Evolutionary conservation across 2,113 vertebrate species (phyloP).

Genomic region (Actenoides hombroni): DNA sequence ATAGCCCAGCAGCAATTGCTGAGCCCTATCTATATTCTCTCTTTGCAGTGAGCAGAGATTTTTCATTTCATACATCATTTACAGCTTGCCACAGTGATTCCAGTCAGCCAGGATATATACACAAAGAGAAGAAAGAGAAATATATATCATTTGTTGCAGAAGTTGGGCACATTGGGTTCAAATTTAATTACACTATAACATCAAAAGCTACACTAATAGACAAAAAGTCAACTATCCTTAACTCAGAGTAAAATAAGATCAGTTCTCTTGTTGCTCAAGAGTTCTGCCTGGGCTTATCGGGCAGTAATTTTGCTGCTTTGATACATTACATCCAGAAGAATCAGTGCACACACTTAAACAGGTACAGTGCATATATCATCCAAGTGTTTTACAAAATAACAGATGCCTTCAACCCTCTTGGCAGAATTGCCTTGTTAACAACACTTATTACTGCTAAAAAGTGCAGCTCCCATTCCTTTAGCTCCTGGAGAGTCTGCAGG

Average conservation of each 20-base stretch:
- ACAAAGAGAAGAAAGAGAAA: constrained; percentile 55
- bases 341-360: constrained; percentile 3
- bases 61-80: constrained; percentile 75
- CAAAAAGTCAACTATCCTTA: constrained; percentile 36
- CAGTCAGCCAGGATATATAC: constrained; percentile 43
- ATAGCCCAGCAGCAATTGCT: constrained; percentile 49
- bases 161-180: constrained; percentile 15
- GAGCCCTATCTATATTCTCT: constrained; percentile 47
- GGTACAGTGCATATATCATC: not conserved
- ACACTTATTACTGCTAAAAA: constrained; percentile 35
- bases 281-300: constrained; percentile 6
- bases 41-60: constrained; percentile 53
- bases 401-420: constrained; percentile 27
- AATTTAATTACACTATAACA: constrained; percentile 60
- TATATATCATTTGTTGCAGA: constrained; percentile 55
- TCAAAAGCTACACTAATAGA: constrained; percentile 45
- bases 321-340: constrained; percentile 14
- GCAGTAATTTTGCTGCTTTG: constrained; percentile 47
- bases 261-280: constrained; percentile 1
- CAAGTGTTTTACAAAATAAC: constrained; percentile 44
- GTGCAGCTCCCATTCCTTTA: constrained; percentile 26
- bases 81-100: constrained; percentile 66
- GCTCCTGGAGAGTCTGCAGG: constrained; percentile 27
- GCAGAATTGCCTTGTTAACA: constrained; percentile 57
- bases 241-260: constrained; percentile 38